Evolutionary conservation across 2,888 invertebrate genomes (phyloP), one percentile per base, ranked within the genome.

Genomic region (Aphidoletes aphidimyza): DNA sequence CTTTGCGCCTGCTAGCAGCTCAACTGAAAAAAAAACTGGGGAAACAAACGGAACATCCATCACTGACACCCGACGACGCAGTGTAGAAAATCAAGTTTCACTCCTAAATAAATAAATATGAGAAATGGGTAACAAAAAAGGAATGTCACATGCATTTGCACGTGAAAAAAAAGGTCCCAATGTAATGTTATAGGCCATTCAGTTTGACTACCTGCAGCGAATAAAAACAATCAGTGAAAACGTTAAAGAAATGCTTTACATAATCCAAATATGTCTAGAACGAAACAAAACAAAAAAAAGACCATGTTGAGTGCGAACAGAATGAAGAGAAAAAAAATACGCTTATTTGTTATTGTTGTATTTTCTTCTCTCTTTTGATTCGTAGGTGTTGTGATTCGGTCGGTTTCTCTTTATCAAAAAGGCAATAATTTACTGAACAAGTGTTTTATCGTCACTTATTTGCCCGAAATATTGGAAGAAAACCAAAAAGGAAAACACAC

Each of bases 151-250:
- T 47, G 9, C 54, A 22, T 54, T 54, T 54, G 54, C 54, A 54
- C 54, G 22, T 54, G n/a, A 6, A n/a, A 54, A 47, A 54, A 54
- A 54, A 3, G 22, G 9, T 54, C 5, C 3, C 22, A 54, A 22
- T 54, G 54, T 22, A 54, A 54, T 54, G 22, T 54, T 54, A 54
- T 54, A 14, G 22, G 14, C 22, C 54, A 54, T 54, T 54, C 54
- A 54, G 54, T 54, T n/a, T n/a, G n/a, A n/a, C n/a, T 47, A 47
- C 47, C 47, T 47, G 47, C 47, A 19, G 2, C 47, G 47, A 47
- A 47, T 47, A 47, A 47, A 47, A 47, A 47, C 47, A 47, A 47
- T 47, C 47, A 47, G 47, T 47, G 47, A 47, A 47, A 47, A 47
- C 19, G 47, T 19, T 47, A 2, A 11, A 47, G 47, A 47, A 47